Conservation (phyloP, 1,140 invertebrate genomes). For the Conopomorpha cramerella region DNA sequence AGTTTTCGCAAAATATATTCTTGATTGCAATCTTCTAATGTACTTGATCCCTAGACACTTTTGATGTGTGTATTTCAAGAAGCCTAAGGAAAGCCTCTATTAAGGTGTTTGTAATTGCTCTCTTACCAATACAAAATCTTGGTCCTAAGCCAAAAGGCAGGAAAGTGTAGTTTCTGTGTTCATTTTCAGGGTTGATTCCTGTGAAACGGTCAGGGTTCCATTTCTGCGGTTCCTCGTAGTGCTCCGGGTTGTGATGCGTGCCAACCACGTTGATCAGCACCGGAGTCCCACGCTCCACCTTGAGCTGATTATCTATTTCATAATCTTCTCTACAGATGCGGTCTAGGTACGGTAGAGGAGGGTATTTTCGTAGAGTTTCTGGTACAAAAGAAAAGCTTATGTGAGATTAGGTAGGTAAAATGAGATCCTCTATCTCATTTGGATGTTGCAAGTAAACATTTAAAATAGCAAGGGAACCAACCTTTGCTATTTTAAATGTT, state of each 20-base stretch:
- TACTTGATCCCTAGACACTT: no score
- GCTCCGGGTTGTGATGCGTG: conserved; percentile 59
- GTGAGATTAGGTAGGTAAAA: no score
- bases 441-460: no score
- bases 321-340: conserved; percentile 50
- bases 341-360: conserved; percentile 61
- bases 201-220: conserved; percentile 71
- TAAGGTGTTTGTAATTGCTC: no score
- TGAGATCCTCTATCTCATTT: no score
- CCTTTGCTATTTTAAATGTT: no score
- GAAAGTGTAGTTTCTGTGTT: no score
- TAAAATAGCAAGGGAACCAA: no score
- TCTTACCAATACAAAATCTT: conserved; percentile 74
- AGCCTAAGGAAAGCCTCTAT: no score
- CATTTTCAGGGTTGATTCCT: conserved; percentile 44
- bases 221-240: conserved; percentile 68
- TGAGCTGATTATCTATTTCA: conserved; percentile 52
- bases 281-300: conserved; percentile 22
- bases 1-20: no score
- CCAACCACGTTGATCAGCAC: conserved; percentile 29
- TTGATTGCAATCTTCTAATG: no score
- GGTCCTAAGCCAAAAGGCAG: conserved; percentile 81
- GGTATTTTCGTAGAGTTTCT: conserved; percentile 65
- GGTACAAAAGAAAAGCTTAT: conserved; percentile 45
- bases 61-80: no score